These are phyloP conservation scores for Rhopilema esculentum DNA, from an alignment of 30 jellyfish, hydroid and myxozoan genomes.

Conservation along the genomic window DNA sequence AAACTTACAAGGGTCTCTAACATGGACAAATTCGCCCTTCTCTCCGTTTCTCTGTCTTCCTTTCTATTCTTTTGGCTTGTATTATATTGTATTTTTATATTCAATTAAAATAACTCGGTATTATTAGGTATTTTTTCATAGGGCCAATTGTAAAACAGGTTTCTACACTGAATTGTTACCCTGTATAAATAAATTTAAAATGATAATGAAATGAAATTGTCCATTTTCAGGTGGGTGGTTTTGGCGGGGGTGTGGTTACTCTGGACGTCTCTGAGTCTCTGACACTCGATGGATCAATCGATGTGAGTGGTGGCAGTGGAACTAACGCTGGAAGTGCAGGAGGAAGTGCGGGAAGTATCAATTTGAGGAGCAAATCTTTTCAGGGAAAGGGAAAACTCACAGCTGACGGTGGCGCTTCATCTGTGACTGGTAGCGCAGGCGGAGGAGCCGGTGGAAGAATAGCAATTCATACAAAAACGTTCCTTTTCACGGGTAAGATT, in stretches of 20 bases:
- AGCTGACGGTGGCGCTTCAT: conserved; percentile 64
- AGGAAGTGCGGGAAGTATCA: conserved; percentile 76
- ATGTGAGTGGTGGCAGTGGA: conserved; percentile 64
- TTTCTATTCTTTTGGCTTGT: no score
- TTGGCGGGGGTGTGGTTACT: conserved; percentile 61
- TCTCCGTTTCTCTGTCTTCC: no score
- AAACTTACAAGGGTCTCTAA: no score
- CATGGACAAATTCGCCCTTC: no score
- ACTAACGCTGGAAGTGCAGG: conserved; percentile 51
- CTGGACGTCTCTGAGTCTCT: conserved; percentile 38
- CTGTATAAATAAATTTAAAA: no score
- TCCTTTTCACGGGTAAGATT: conserved; percentile 38
- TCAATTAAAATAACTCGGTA: no score
- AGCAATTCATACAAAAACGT: conserved; percentile 24
- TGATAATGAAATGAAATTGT: no score
- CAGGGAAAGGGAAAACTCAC: conserved; percentile 46
- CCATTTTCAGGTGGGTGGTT: conserved; percentile 51
- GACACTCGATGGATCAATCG: conserved; percentile 51
- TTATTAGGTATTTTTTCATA: no score
- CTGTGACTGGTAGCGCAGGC: conserved; percentile 21
- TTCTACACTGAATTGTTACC: no score
- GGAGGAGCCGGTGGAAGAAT: conserved; percentile 74
- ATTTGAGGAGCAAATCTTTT: conserved; percentile 34
- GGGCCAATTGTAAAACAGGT: no score
- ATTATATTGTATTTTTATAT: background rate